These are phyloP conservation scores for Orycteropus afer DNA, from an alignment of 2,113 vertebrate species.

Conservation along the genomic window DNA sequence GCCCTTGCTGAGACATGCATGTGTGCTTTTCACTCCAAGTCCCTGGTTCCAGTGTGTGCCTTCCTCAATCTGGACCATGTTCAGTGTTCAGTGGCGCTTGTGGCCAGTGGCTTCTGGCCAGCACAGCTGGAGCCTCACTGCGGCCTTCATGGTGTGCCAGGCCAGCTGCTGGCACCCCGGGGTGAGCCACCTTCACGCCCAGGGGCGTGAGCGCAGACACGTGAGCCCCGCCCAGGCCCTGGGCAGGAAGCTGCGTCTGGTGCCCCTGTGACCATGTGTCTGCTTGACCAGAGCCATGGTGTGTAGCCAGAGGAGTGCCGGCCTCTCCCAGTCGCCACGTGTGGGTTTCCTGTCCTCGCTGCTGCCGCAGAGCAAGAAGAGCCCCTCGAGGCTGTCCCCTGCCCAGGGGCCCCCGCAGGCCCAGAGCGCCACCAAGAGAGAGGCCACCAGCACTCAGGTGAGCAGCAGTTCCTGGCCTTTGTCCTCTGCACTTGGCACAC, in stretches of 20 bases:
- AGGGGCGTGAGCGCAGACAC: too few relatives aligned
- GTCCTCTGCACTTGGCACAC: not conserved
- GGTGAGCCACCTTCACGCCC: too few relatives aligned
- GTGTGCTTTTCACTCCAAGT: too few relatives aligned
- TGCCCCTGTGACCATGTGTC: not conserved
- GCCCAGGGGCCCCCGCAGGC: conserved; percentile 84
- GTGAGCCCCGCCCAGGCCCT: too few relatives aligned
- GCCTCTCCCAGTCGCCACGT: conserved; percentile 89
- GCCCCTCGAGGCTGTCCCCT: conserved; percentile 84
- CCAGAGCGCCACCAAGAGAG: conserved; percentile 89
- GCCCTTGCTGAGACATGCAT: too few relatives aligned
- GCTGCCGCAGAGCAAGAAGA: conserved; percentile 92
- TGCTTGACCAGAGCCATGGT: conserved; percentile 90
- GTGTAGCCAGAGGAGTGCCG: conserved; percentile 90
- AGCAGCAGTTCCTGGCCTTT: not conserved
- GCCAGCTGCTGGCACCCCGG: too few relatives aligned
- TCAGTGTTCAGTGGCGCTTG: not conserved
- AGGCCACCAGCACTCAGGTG: conserved; percentile 89
- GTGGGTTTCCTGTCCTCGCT: conserved; percentile 94
- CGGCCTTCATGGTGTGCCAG: too few relatives aligned
- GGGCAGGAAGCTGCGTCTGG: not conserved
- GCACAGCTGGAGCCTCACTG: too few relatives aligned
- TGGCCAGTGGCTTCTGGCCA: too few relatives aligned
- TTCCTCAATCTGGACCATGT: not conserved
- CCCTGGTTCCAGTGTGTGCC: too few relatives aligned